Evolutionary conservation across 2,888 invertebrate species (phyloP), one percentile per base, ranked within the genome.

Genomic region (Hartigia nigra): DNA sequence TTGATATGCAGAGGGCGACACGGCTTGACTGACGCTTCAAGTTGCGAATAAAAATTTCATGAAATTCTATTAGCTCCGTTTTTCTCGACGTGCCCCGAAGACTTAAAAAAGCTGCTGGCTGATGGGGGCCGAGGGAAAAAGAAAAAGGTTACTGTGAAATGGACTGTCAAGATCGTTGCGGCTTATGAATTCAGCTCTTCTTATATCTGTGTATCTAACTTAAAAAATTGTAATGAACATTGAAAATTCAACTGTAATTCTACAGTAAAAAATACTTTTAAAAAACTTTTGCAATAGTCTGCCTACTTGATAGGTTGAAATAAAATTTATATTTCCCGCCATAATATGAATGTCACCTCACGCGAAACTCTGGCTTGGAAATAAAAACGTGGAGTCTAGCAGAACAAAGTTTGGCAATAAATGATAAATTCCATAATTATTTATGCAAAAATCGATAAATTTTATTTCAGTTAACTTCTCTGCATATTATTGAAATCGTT

Each of bases 41-140:
- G 89, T 89, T 88, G 86, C 88, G 90, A 90, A 91, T 91, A 90
- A 91, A 91, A 91, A 90, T 91, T 91, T 91, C 91, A 91, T 91
- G 91, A 91, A 90, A 90, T 91, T 91, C 91, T 91, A 91, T 91
- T 91, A 91, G 85, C 87, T 84, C 81, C 86, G 86, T 86, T 88
- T 89, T 88, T 87, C 86, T 86, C 84, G 85, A 87, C 85, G 86
- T 86, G 87, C 86, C 83, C 86, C 82, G 84, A 81, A 84, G 87
- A 84, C 84, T 84, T 85, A 86, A 86, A 75, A 85, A 83, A 84
- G 84, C 79, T 80, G 34, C 31, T 77, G 70, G 76, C 72, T 75
- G 80, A 79, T 75, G 72, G 70, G 55, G 12, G 39, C 70, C 78
- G 55, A 74, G 76, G 76, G 70, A 74, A 39, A 79, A 12, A 79